Conservation (phyloP, 92 coral and sea anemone species). For the Heteractis magnifica region DNA sequence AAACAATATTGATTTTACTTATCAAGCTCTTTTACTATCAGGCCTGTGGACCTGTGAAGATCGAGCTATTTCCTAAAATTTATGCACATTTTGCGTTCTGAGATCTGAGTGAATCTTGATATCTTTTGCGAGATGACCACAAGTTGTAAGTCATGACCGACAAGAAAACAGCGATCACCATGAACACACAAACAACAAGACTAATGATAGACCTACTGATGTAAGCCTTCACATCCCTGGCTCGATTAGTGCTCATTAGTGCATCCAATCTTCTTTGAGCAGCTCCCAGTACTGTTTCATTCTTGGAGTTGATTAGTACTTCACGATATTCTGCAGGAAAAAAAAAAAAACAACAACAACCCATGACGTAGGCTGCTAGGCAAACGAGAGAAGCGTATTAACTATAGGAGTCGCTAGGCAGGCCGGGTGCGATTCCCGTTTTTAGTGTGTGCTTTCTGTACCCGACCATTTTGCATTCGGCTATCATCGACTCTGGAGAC, state of each 20-base stretch:
- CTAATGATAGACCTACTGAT: constrained; percentile 14
- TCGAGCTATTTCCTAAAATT: too few species aligned
- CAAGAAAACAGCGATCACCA: constrained; percentile 12
- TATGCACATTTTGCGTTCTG: neutral
- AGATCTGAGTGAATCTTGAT: neutral
- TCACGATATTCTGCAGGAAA: neutral
- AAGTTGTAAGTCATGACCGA: constrained; percentile 31
- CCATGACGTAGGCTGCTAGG: neutral
- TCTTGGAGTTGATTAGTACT: neutral
- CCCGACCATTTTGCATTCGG: too few species aligned
- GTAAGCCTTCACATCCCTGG: constrained; percentile 1
- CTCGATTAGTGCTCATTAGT: neutral
- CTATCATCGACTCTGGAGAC: too few species aligned
- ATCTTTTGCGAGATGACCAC: constrained; percentile 19
- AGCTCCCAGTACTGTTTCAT: neutral
- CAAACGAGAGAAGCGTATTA: neutral
- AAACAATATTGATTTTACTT: too few species aligned
- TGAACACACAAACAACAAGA: constrained; percentile 9
- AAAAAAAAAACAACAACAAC: neutral
- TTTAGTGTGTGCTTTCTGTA: too few species aligned
- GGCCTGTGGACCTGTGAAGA: too few species aligned
- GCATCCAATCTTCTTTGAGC: neutral
- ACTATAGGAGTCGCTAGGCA: neutral
- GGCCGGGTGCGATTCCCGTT: too few species aligned
- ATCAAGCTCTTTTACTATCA: too few species aligned